These are phyloP conservation scores for Sternarchorhynchus goeldii DNA, from an alignment of 2,797 vertebrate genomes.

Conservation along the genomic window DNA sequence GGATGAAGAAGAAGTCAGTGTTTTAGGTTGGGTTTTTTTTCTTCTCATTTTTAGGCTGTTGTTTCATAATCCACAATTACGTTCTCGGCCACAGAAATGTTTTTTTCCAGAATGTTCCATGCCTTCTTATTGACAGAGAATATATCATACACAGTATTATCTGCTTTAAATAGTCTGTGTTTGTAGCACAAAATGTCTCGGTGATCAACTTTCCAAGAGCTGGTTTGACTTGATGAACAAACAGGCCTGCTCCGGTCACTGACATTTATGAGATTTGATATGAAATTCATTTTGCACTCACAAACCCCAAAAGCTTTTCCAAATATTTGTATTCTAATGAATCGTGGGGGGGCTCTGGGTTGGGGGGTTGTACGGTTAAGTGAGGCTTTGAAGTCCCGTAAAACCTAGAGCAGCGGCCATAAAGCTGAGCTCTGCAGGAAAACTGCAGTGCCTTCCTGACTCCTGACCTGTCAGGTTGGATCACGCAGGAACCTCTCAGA, in stretches of 20 bases:
- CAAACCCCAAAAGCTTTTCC: conserved; percentile 36
- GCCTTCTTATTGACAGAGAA: conserved; percentile 4
- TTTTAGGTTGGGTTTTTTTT: conserved; percentile 12
- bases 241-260: conserved; percentile 1
- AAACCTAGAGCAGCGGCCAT: no score
- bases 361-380: no score
- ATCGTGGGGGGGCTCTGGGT: neutral
- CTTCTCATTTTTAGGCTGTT: conserved; percentile 10
- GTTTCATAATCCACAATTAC: conserved; percentile 24
- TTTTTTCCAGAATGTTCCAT: neutral
- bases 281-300: conserved; percentile 44
- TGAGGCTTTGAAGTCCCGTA: no score
- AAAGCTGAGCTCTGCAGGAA: neutral
- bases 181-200: conserved; percentile 8
- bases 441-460: neutral
- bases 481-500: conserved; percentile 61
- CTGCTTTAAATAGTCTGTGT: conserved; percentile 27
- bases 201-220: conserved; percentile 28
- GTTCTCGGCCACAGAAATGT: conserved; percentile 14
- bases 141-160: conserved; percentile 23
- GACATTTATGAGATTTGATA: neutral
- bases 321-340: conserved; percentile 16
- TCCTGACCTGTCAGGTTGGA: conserved; percentile 21
- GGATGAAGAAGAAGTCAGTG: conserved; percentile 12
- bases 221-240: conserved; percentile 31